Conservation (phyloP, 2,113 vertebrate species). For the Pterocles burchelli region DNA sequence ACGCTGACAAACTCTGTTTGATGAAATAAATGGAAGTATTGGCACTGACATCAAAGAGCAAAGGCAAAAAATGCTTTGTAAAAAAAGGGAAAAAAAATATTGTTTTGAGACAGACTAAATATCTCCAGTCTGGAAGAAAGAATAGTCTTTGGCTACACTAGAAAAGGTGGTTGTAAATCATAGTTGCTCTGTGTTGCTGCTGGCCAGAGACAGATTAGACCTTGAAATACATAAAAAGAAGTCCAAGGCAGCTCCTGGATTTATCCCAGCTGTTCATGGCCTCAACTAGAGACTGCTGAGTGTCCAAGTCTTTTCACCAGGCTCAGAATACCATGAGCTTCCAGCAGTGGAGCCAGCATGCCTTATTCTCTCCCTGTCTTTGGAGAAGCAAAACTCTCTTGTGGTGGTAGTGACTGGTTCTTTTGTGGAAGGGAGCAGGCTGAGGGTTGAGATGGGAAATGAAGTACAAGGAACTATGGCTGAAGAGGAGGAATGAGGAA, state of each 20-base stretch:
- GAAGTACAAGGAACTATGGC: neutral
- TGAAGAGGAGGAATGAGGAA: neutral
- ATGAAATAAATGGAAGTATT: neutral
- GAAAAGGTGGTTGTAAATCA: conserved; percentile 1
- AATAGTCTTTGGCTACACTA: neutral
- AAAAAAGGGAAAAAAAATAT: fast-evolving
- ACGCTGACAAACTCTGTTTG: neutral
- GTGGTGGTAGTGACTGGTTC: neutral
- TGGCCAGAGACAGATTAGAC: neutral
- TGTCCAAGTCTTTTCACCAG: neutral
- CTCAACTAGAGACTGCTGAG: neutral
- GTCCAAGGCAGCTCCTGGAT: neutral
- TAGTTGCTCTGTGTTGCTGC: neutral
- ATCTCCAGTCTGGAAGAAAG: neutral
- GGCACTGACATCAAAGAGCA: neutral
- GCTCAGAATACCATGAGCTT: neutral
- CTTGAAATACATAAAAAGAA: conserved; percentile 21
- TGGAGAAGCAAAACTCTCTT: neutral
- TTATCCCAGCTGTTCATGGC: neutral
- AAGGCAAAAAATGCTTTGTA: neutral
- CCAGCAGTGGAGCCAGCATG: neutral
- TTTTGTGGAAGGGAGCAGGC: neutral
- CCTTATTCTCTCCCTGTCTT: neutral
- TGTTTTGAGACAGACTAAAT: neutral
- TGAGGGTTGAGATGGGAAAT: neutral